These are phyloP conservation scores for Uloborus plumipes DNA, from an alignment of 2,888 invertebrate species.

Conservation along the genomic window DNA sequence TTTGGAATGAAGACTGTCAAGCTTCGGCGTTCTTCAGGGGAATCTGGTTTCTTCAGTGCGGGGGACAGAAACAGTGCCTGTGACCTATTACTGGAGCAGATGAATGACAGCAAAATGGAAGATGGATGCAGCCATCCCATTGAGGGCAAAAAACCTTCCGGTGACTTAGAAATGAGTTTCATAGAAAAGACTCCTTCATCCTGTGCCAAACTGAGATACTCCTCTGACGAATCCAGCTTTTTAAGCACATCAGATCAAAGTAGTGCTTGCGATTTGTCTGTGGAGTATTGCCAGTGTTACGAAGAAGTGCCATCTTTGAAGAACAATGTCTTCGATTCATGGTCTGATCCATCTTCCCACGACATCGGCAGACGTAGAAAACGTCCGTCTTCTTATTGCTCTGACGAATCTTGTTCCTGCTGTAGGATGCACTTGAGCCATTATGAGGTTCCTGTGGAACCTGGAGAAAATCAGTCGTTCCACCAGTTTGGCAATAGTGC, in stretches of 20 bases:
- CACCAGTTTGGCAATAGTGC: neutral
- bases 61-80: constrained; percentile 65
- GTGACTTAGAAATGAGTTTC: neutral
- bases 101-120: too few species aligned
- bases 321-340: constrained; percentile 25
- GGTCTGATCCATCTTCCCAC: constrained; percentile 22
- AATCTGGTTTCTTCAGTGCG: constrained; percentile 90
- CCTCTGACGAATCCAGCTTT: constrained; percentile 88
- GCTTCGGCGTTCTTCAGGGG: constrained; percentile 77
- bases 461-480: neutral
- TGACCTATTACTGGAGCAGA: constrained; percentile 17
- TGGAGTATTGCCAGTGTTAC: constrained; percentile 39
- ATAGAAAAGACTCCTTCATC: constrained; percentile 1
- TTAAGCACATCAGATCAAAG: constrained; percentile 78
- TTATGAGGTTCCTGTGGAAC: constrained; percentile 9
- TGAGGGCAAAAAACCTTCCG: neutral
- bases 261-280: constrained; percentile 20
- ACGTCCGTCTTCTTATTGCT: constrained; percentile 56
- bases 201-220: constrained; percentile 17
- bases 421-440: constrained; percentile 22
- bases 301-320: constrained; percentile 51
- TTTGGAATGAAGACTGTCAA: constrained; percentile 55
- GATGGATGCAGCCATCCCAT: neutral
- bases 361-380: constrained; percentile 38
- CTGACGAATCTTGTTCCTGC: constrained; percentile 59